A percentile compares a stretch with the other conserved stretches of the same genome.
These are phyloP conservation scores for Eupithecia tripunctaria DNA, from an alignment of 2,888 invertebrate species.

Conservation along the genomic window DNA sequence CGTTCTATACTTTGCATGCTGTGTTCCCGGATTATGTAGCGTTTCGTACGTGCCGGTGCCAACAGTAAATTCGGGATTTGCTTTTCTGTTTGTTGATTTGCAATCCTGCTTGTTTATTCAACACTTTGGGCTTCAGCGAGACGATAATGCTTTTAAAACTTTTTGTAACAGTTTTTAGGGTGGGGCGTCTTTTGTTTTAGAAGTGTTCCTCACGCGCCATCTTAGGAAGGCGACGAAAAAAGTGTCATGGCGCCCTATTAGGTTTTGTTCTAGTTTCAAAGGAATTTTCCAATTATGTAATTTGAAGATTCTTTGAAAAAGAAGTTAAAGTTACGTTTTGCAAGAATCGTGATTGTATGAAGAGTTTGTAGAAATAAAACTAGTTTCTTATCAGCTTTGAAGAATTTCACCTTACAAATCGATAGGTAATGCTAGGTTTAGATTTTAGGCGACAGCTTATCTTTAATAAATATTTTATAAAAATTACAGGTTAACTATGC, in stretches of 20 bases:
- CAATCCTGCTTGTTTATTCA: slow-evolving; percentile 54
- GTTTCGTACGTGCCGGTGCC: slow-evolving; percentile 50
- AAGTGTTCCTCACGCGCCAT: slow-evolving; percentile 75
- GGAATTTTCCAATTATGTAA: slow-evolving; percentile 40
- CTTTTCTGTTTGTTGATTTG: slow-evolving; percentile 64
- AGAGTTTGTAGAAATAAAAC: background rate
- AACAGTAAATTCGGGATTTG: slow-evolving; percentile 65
- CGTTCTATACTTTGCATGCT: slow-evolving; percentile 81
- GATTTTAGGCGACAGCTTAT: background rate
- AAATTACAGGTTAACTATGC: background rate
- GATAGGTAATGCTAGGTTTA: background rate
- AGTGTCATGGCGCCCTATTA: slow-evolving; percentile 77
- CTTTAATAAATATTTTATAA: background rate
- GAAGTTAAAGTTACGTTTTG: background rate
- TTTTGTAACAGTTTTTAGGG: slow-evolving; percentile 59
- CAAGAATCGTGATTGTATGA: background rate
- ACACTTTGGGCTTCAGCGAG: slow-evolving; percentile 40
- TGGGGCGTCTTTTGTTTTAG: slow-evolving; percentile 83
- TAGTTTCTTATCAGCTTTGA: background rate
- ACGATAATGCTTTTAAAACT: slow-evolving; percentile 42
- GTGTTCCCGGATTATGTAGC: slow-evolving; percentile 73
- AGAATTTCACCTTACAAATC: background rate
- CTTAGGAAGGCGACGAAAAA: slow-evolving; percentile 79
- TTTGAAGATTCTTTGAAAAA: slow-evolving; percentile 14
- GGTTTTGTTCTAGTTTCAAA: slow-evolving; percentile 61